These are phyloP conservation scores for Hydrolagus affinis DNA, from an alignment of 2,113 vertebrate species.

Conservation along the genomic window DNA sequence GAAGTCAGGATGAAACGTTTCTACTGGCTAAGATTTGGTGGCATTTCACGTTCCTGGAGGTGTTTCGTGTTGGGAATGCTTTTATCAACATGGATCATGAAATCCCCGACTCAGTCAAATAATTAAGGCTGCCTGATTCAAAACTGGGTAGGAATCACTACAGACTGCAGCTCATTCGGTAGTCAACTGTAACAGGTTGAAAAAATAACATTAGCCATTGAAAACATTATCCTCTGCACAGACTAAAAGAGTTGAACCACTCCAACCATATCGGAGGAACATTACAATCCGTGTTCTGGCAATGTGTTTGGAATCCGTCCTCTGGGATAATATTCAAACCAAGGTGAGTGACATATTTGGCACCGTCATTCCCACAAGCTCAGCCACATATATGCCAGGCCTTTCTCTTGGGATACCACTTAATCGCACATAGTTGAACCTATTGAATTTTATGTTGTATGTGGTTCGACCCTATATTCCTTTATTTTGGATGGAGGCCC, in stretches of 20 bases:
- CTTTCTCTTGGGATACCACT: slow-evolving; percentile 20
- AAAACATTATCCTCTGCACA: neutral
- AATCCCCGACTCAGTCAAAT: too few species aligned
- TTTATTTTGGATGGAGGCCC: slow-evolving; percentile 3
- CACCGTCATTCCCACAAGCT: neutral
- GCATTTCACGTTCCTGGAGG: too few species aligned
- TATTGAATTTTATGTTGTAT: slow-evolving; percentile 22
- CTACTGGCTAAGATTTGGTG: too few species aligned
- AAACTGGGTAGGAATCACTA: neutral
- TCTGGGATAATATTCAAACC: neutral
- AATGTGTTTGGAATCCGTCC: neutral
- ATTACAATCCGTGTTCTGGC: neutral
- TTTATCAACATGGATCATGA: too few species aligned
- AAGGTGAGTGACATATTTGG: slow-evolving; percentile 19
- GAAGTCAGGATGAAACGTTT: too few species aligned
- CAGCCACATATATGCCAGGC: neutral
- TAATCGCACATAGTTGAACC: neutral
- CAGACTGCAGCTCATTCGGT: neutral
- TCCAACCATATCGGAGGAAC: neutral
- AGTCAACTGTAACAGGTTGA: neutral
- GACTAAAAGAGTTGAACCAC: neutral
- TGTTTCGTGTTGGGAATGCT: too few species aligned
- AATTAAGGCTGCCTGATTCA: too few species aligned
- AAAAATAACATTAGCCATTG: neutral
- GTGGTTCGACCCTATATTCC: slow-evolving; percentile 9